Base-by-base conservation (phyloP, 2,888 invertebrate genomes). In the Synanthedon andrenaeformis region DNA sequence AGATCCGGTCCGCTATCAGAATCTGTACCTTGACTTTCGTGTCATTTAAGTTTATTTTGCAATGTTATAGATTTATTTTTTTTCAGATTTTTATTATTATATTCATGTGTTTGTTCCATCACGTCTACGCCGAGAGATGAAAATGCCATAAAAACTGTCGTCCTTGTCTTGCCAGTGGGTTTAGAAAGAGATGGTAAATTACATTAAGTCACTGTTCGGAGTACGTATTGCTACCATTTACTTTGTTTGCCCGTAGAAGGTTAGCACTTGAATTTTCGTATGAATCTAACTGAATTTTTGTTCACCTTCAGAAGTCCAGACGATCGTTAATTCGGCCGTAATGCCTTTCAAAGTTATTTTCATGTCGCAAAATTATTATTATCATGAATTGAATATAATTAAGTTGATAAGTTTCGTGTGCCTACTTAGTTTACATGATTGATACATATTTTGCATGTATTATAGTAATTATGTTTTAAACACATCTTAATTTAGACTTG, bases 31-130 rank as follows among this genome's bases (percentile, higher is more conserved):
- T 83, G 70, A 72, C 62, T 55, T 58, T 58, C 58, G 62, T 57
- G 14, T 64, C 59, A 60, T 69, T 75, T 78, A 69, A 72, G 83
- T 78, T 59, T 70, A 56, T 68, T 79, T 82, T 83, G 58, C 64
- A 60, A 54, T 66, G 67, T 12, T 56, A 53, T 52, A 61, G 64
- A 65, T 63, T 69, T 23, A 4, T 35, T 35, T 28, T 35, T 75
- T 76, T 75, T 75, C 76, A 80, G 78, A 80, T 80, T 84, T 10
- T 75, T 80, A 79, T 77, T 79, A 81, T 82, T 79, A 82, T 83
- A 82, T 83, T 85, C 84, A 83, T 84, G 79, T 84, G 77, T 84
- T 83, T 84, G 80, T 81, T 80, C 75, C 75, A 82, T 82, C 81
- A 82, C 80, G 82, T 82, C 77, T 79, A 76, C 81, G 73, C 74